Evolutionary conservation across 1,140 invertebrate species (phyloP).

Genomic region (Dinothrombium tinctorium): DNA sequence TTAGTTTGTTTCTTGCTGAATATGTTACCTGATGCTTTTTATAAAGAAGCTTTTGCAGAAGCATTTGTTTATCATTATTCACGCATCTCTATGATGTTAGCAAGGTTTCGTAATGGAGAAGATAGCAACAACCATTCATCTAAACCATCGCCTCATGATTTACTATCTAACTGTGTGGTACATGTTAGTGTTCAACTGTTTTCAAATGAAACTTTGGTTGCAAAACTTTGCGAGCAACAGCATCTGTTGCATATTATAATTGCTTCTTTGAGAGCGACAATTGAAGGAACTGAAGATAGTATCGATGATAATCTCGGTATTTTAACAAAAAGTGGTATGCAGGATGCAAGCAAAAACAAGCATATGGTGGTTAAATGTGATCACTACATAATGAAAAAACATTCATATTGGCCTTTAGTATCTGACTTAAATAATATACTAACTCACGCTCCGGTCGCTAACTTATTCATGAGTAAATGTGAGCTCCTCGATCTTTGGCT

Average conservation of each 20-base stretch:
- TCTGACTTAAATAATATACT: constrained; percentile 94
- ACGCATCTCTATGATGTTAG: constrained; percentile 65
- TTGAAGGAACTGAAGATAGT: constrained; percentile 21
- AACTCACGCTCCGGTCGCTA: constrained; percentile 64
- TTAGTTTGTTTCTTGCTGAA: constrained; percentile 84
- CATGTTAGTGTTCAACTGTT: constrained; percentile 90
- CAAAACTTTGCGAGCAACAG: constrained; percentile 66
- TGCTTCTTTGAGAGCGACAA: constrained; percentile 74
- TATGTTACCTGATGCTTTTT: constrained; percentile 78
- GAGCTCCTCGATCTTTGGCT: constrained; percentile 80
- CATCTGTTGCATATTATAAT: constrained; percentile 82
- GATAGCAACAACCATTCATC: too few species aligned
- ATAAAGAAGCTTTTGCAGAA: constrained; percentile 77
- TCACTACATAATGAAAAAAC: constrained; percentile 75
- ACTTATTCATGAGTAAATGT: constrained; percentile 64
- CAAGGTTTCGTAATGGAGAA: constrained; percentile 51
- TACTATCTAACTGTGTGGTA: constrained; percentile 75
- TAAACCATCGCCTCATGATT: constrained; percentile 24
- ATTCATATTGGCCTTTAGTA: constrained; percentile 92
- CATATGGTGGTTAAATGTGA: constrained; percentile 67
- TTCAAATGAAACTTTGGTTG: constrained; percentile 68
- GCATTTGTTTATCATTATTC: constrained; percentile 90
- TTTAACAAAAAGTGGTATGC: not conserved
- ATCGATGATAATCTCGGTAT: not conserved
- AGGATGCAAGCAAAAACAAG: constrained; percentile 10